phyloP scores from a whole-genome alignment of 2,797 vertebrate genomes.

The Muscicapa striata region DNA sequence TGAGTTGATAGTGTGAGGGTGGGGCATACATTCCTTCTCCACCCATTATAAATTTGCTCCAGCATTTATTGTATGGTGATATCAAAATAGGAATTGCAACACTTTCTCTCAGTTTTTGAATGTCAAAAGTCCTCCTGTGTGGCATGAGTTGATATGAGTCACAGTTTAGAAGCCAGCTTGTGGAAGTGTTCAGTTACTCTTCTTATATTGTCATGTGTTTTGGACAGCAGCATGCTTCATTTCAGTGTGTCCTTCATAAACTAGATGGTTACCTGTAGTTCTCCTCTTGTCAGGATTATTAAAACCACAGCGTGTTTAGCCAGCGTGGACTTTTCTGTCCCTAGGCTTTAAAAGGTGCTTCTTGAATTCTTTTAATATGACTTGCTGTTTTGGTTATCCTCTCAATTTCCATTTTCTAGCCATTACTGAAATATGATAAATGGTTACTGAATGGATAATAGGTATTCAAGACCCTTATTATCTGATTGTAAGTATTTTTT shows the following conservation, averaged over 20 bases:
- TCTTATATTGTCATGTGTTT: background rate
- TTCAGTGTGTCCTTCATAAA: background rate
- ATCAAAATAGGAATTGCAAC: background rate
- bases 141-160: background rate
- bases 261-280: background rate
- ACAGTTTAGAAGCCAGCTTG: background rate
- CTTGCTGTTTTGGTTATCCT: background rate
- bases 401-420: background rate
- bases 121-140: background rate
- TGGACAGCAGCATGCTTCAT: background rate
- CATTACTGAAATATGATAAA: background rate
- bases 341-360: background rate
- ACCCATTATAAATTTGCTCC: background rate
- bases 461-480: background rate
- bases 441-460: background rate
- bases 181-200: background rate
- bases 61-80: background rate
- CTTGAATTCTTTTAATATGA: background rate
- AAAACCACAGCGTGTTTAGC: background rate
- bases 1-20: background rate
- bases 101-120: background rate
- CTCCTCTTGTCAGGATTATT: background rate
- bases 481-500: background rate
- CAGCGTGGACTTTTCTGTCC: background rate
- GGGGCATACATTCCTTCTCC: background rate